These are phyloP conservation scores for Paraplagusia blochii DNA, from an alignment of 2,113 vertebrate species.

Conservation along the genomic window DNA sequence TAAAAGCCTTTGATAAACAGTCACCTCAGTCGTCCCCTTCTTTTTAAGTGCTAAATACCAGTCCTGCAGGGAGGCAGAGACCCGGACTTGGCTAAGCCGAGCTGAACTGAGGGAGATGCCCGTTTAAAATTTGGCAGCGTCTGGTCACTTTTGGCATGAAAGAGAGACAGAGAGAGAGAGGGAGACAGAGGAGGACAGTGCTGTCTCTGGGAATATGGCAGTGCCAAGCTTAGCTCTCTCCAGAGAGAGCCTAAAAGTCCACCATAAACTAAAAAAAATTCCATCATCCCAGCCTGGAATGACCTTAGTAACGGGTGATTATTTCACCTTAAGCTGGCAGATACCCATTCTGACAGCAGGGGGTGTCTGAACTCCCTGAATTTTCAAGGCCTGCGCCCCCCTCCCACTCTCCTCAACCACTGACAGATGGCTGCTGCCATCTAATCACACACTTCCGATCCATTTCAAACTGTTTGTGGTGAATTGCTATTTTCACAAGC, in stretches of 20 bases:
- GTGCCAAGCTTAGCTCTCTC: conserved; percentile 59
- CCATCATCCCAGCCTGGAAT: conserved; percentile 25
- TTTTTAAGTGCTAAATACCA: conserved; percentile 26
- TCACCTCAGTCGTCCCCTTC: conserved; percentile 3
- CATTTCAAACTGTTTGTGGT: conserved; percentile 52
- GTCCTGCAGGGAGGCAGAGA: conserved; percentile 24
- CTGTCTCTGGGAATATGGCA: conserved; percentile 35
- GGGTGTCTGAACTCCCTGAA: conserved; percentile 42
- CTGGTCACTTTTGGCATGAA: conserved; percentile 37
- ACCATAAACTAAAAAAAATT: conserved; percentile 44
- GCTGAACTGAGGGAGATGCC: conserved; percentile 41
- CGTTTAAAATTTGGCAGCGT: conserved; percentile 61
- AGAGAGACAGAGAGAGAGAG: too few species aligned
- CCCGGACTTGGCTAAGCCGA: conserved; percentile 32
- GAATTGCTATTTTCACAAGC: conserved; percentile 57
- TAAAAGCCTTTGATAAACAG: conserved; percentile 1
- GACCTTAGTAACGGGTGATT: not conserved
- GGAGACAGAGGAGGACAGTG: conserved; percentile 13
- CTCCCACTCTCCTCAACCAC: conserved; percentile 41
- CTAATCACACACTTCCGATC: conserved; percentile 69
- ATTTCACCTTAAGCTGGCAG: not conserved
- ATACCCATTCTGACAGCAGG: conserved; percentile 46
- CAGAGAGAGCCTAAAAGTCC: conserved; percentile 43
- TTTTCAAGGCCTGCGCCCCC: conserved; percentile 30
- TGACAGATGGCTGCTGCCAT: conserved; percentile 64